Percentiles rank a stretch among this genome's conserved stretches.
Evolutionary conservation across 2,888 invertebrate genomes (phyloP).

Genomic region (Temnothorax unifasciatus): DNA sequence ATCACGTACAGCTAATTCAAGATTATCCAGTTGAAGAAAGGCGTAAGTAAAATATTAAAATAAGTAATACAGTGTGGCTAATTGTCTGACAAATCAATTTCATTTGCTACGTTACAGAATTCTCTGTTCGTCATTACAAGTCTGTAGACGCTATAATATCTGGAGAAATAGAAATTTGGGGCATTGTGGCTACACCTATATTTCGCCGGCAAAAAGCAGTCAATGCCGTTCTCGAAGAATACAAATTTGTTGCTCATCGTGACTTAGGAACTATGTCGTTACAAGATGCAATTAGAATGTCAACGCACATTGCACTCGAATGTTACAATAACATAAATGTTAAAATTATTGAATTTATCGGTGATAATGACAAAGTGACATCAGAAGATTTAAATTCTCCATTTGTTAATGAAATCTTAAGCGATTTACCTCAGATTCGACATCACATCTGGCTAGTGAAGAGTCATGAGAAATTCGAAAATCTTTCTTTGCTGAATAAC

Average conservation of each 20-base stretch:
- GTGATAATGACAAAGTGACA: constrained; percentile 72
- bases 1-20: constrained; percentile 45
- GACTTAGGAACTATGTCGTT: constrained; percentile 76
- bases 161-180: constrained; percentile 88
- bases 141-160: constrained; percentile 85
- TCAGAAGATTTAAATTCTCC: constrained; percentile 85
- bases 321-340: constrained; percentile 85
- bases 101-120: constrained; percentile 66
- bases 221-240: constrained; percentile 88
- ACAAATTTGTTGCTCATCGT: constrained; percentile 87
- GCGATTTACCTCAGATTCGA: constrained; percentile 90
- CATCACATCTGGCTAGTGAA: constrained; percentile 89
- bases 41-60: constrained; percentile 22
- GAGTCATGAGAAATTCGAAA: constrained; percentile 82
- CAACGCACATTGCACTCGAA: constrained; percentile 87
- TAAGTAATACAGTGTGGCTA: neutral
- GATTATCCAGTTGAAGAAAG: neutral
- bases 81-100: neutral
- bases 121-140: constrained; percentile 84
- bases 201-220: constrained; percentile 87
- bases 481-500: constrained; percentile 86
- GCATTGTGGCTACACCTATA: constrained; percentile 88
- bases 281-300: constrained; percentile 79
- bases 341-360: constrained; percentile 82
- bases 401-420: constrained; percentile 88